A percentile compares a stretch with the other conserved stretches of the same genome.
Conservation (phyloP, 2,888 invertebrate genomes). For the Helleia helle region DNA sequence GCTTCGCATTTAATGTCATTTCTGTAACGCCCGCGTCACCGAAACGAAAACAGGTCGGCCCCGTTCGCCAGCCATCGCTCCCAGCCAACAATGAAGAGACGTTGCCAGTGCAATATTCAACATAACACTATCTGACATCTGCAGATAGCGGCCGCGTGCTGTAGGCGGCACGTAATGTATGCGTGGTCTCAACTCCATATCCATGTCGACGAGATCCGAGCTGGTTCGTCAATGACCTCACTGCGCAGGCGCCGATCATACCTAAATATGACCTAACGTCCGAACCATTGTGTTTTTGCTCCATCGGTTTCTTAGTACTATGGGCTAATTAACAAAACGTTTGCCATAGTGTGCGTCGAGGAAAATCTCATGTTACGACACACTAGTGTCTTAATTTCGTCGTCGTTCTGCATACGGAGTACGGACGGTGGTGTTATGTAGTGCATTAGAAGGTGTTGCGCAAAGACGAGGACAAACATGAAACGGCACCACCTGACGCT, state of each 20-base stretch:
- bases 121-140: no score
- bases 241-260: constrained; percentile 40
- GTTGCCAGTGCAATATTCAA: constrained; percentile 49
- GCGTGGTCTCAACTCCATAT: constrained; percentile 45
- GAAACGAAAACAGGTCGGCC: constrained; percentile 66
- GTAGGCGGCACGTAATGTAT: constrained; percentile 42
- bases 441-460: neutral
- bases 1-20: no score
- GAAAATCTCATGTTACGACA: no score
- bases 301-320: neutral
- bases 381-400: no score
- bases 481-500: constrained; percentile 64
- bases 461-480: constrained; percentile 29
- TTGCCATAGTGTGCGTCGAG: no score
- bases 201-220: constrained; percentile 43
- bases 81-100: constrained; percentile 50
- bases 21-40: constrained; percentile 40
- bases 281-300: constrained; percentile 13
- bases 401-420: no score
- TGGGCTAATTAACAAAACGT: neutral
- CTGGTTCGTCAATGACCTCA: constrained; percentile 50
- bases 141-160: constrained; percentile 13
- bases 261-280: constrained; percentile 47
- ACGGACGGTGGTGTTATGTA: neutral
- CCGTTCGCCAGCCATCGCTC: constrained; percentile 43